Evolutionary conservation across 2,797 vertebrate species (phyloP).

Genomic region (Sus cebifrons): DNA sequence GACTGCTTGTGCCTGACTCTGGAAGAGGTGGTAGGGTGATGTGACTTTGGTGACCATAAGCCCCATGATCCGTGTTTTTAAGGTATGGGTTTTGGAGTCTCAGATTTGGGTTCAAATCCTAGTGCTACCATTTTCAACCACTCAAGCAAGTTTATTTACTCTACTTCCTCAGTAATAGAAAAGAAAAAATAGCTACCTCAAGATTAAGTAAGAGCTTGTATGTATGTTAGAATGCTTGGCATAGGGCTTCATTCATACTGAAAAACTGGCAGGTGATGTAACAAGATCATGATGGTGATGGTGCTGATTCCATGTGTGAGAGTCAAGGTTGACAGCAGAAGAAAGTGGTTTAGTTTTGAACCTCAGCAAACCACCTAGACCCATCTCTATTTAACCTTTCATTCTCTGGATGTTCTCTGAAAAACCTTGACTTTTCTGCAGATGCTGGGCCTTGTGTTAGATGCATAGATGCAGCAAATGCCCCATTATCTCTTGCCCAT

Average conservation of each 20-base stretch:
- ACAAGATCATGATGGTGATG: neutral
- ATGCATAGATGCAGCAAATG: neutral
- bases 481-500: neutral
- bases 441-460: neutral
- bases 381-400: conserved; percentile 23
- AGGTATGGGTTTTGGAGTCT: neutral
- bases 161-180: neutral
- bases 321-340: neutral
- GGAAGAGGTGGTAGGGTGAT: neutral
- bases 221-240: neutral
- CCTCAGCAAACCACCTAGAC: neutral
- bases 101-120: neutral
- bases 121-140: neutral
- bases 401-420: neutral
- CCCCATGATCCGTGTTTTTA: neutral
- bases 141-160: neutral
- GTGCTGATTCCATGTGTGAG: neutral
- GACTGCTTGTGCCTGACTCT: neutral
- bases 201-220: neutral
- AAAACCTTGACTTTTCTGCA: conserved; percentile 18
- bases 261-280: neutral
- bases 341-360: neutral
- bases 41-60: neutral
- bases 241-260: neutral
- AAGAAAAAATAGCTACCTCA: neutral